Evolutionary conservation across 2,888 invertebrate species (phyloP), one percentile per base, ranked within the genome.

Genomic region (Mylabris sibirica): DNA sequence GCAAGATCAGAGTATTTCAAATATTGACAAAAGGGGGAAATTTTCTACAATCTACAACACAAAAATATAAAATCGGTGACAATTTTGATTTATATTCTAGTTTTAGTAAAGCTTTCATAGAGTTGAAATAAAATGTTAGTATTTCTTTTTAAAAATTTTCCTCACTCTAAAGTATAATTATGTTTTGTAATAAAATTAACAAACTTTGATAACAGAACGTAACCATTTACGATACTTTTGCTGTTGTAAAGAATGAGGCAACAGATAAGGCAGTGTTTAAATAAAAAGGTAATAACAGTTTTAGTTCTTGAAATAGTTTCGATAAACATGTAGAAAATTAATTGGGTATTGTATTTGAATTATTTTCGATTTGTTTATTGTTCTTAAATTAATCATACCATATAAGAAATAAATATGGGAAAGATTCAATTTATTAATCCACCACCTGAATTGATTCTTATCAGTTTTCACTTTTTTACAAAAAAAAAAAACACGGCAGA

Each of bases 151-250:
- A n/a, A 30, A 6, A 30, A 30, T 30, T 30, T 30, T 30, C 30
- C 30, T 30, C n/a, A n/a, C 30, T 30, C 30, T 8, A 30, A 30
- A 8, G 30, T 30, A 14, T 5, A 41, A 53, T 53, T 22, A 22
- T 53, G 53, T 53, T 22, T 53, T 53, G 53, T 53, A 53, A 53
- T 53, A 53, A 53, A 53, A 53, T 53, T 53, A 53, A 53, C 53
- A 53, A 53, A 53, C 53, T 53, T 53, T 53, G 53, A 53, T 53
- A 53, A 53, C 22, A 53, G 22, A 53, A 53, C 53, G 53, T 17
- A 53, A 53, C 53, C 53, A 53, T 53, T 53, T 53, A 53, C 53
- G 53, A 22, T 53, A 53, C 53, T 53, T 53, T 53, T 53, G 22
- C 53, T 53, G 53, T 53, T 53, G 53, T 53, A 11, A 53, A 53